Conservation (phyloP, 2,797 vertebrate genomes). For the Fistularia tabacaria region DNA sequence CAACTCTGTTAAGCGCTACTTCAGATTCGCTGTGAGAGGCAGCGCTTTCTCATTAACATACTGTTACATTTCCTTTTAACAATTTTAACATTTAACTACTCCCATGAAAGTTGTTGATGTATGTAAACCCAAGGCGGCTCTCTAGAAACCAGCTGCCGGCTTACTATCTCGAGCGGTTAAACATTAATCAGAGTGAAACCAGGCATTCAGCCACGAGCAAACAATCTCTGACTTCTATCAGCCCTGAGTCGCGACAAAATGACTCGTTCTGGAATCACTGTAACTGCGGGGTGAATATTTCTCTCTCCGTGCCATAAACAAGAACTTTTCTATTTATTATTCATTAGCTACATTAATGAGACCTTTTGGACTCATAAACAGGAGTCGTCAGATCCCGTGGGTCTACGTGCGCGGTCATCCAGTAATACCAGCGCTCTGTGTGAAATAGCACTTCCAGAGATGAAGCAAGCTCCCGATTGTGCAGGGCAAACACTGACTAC, state of each 20-base stretch:
- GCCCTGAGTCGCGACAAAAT: conserved; percentile 59
- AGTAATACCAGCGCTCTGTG: conserved; percentile 11
- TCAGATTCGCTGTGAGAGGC: background rate
- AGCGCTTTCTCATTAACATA: too few relatives aligned
- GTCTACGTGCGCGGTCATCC: background rate
- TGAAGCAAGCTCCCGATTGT: background rate
- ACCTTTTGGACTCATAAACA: conserved; percentile 41
- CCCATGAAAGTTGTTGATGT: conserved; percentile 28
- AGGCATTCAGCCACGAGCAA: conserved; percentile 55
- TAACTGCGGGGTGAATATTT: background rate
- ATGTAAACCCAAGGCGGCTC: conserved; percentile 31
- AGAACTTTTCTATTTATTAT: background rate
- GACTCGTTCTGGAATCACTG: conserved; percentile 27
- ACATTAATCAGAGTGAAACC: conserved; percentile 77
- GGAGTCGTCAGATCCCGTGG: conserved; percentile 13
- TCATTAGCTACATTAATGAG: background rate
- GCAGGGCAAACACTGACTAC: too few relatives aligned
- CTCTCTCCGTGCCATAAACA: conserved; percentile 6
- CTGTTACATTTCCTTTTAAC: background rate
- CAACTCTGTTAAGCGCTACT: conserved; percentile 12
- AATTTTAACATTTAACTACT: conserved; percentile 25
- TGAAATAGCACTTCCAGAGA: background rate
- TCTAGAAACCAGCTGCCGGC: conserved; percentile 52
- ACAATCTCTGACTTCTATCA: conserved; percentile 57
- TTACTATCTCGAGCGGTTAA: conserved; percentile 66